Evolutionary conservation across 92 coral and sea anemone species (phyloP), one percentile per base, ranked within the genome.

Genomic region (Pocillopora meandrina): DNA sequence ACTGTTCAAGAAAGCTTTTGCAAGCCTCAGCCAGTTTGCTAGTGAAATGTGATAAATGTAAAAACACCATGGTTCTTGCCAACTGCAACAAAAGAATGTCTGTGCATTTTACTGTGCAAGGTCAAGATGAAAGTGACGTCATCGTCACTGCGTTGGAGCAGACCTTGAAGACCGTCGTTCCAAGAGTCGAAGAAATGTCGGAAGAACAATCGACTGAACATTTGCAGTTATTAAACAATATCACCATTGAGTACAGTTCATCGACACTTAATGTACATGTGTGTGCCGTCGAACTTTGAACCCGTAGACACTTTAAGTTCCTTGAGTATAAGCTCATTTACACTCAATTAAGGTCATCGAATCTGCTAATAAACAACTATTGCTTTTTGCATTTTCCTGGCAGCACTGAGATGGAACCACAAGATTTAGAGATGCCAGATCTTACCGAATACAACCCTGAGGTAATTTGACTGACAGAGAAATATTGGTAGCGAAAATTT

Each of bases 371-470:
- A 7, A 42, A 42, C 52, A 42, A 42, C 5, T 42, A 42, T 7
- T 42, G 52, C 52, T 2, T 42, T 42, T 42, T 6, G 33, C 52
- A 26, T 26, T 26, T 26, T 26, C 31, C 31, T 26, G 31, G 31
- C 31, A 83, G 86, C 34, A 83, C 86, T 17, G 72, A 80, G 2
- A 83, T 83, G 35, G 80, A 73, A 35, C 74, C 86, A 3, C 79
- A 83, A 21, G 86, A 83, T 23, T 42, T 83, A 26, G 86, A 83
- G 80, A 83, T 83, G 74, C 86, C 86, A 8, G 73, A 83, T 73
- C 65, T 83, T 5, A 73, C 64, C 1, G 79, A 83, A 19, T 83
- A 83, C 79, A 74, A 26, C 3, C 72, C 79, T 23, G 80, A 83
- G 86, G 86, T 83, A 1, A 2, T 56, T 21, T 2, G 26, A 62